These are phyloP conservation scores for Trisateles emortualis DNA, from an alignment of 2,888 invertebrate genomes.

Conservation along the genomic window DNA sequence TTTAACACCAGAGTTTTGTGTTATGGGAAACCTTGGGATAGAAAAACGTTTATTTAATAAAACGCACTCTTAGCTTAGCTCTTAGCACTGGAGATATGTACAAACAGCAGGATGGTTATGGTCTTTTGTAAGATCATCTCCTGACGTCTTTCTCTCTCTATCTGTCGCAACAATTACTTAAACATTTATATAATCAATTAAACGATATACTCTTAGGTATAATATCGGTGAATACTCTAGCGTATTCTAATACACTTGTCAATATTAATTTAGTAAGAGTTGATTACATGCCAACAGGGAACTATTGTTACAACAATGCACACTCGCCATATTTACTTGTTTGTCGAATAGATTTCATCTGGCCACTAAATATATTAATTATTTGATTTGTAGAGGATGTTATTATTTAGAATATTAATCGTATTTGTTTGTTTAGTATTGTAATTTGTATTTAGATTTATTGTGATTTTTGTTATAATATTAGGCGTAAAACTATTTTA, in stretches of 20 bases:
- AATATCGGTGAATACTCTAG: constrained; percentile 31
- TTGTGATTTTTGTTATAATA: too few relatives aligned
- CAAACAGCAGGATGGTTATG: too few relatives aligned
- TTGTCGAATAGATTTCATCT: constrained; percentile 20
- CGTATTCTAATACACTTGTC: constrained; percentile 49
- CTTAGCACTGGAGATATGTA: too few relatives aligned
- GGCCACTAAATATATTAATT: constrained; percentile 16
- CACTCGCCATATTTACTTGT: constrained; percentile 13
- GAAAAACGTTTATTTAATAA: too few relatives aligned
- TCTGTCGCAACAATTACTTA: constrained; percentile 4
- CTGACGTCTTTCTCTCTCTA: too few relatives aligned
- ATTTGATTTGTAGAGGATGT: constrained; percentile 8
- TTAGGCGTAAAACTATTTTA: too few relatives aligned
- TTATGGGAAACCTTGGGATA: too few relatives aligned
- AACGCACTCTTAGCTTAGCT: too few relatives aligned
- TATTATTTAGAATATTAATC: background rate
- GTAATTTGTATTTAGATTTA: background rate
- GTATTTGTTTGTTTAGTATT: background rate
- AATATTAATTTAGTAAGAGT: constrained; percentile 59
- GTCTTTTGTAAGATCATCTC: too few relatives aligned
- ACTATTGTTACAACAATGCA: constrained; percentile 20
- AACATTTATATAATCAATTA: constrained; percentile 34
- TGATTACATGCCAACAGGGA: constrained; percentile 46
- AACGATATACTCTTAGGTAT: constrained; percentile 23
- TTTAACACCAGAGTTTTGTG: too few relatives aligned